Percentiles rank a stretch among this genome's conserved stretches.
Evolutionary conservation across 2,797 vertebrate genomes (phyloP).

Genomic region (Antrozous pallidus): DNA sequence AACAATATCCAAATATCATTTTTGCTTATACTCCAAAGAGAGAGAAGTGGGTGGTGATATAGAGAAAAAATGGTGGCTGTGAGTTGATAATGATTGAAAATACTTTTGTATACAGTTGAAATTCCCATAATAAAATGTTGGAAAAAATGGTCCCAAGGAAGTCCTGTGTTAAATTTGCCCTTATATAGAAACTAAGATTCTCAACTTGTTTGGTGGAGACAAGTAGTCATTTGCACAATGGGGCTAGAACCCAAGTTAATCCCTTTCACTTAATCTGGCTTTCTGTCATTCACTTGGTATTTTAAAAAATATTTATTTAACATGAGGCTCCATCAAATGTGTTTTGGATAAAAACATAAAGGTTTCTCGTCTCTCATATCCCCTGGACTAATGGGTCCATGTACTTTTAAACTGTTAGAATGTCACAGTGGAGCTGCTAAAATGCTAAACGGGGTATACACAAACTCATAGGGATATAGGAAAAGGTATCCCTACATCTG

Average conservation of each 20-base stretch:
- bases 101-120: neutral
- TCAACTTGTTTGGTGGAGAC: neutral
- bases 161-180: neutral
- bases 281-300: conserved; percentile 33
- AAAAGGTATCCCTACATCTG: neutral
- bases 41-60: neutral
- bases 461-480: neutral
- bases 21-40: neutral
- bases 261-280: neutral
- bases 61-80: neutral
- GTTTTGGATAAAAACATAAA: conserved; percentile 15
- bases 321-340: neutral
- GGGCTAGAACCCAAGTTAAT: neutral
- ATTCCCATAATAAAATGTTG: neutral
- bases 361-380: neutral
- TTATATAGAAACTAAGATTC: neutral
- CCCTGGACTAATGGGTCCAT: neutral
- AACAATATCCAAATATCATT: neutral
- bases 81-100: neutral
- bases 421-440: neutral
- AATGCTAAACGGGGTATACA: neutral
- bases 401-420: neutral
- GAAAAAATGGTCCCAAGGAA: neutral
- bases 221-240: neutral
- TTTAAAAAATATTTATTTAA: conserved; percentile 38